Conservation (phyloP, 1,140 invertebrate species). For the Diabrotica virgifera region DNA sequence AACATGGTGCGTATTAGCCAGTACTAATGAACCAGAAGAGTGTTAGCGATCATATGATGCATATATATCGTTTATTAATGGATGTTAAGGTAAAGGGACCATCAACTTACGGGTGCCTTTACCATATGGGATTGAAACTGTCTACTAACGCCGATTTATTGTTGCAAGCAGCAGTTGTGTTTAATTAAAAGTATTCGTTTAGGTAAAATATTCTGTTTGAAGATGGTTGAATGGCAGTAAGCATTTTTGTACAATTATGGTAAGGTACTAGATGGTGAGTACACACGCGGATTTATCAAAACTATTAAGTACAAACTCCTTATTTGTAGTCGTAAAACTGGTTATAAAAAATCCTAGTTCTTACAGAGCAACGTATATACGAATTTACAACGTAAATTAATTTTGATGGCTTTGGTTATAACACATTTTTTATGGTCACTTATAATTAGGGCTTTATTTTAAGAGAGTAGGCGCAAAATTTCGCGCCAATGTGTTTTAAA, state of each 20-base stretch:
- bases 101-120: constrained; percentile 12
- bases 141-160: constrained; percentile 19
- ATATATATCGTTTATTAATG: constrained; percentile 23
- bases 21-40: constrained; percentile 19
- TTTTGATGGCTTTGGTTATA: too few species aligned
- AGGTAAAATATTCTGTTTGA: constrained; percentile 13
- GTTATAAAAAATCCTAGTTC: background rate
- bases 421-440: too few species aligned
- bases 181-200: constrained; percentile 23
- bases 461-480: too few species aligned
- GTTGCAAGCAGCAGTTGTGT: constrained; percentile 9
- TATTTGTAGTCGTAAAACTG: background rate
- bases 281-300: background rate
- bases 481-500: too few species aligned
- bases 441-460: too few species aligned
- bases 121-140: constrained; percentile 20
- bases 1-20: constrained; percentile 20
- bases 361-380: too few species aligned
- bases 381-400: too few species aligned
- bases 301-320: background rate
- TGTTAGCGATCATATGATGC: constrained; percentile 20
- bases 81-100: constrained; percentile 20
- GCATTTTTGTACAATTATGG: constrained; percentile 15
- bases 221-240: constrained; percentile 1
- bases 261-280: constrained; percentile 15